Evolutionary conservation across 2,888 invertebrate species (phyloP).

Genomic region (Drosophila suboccidentalis): DNA sequence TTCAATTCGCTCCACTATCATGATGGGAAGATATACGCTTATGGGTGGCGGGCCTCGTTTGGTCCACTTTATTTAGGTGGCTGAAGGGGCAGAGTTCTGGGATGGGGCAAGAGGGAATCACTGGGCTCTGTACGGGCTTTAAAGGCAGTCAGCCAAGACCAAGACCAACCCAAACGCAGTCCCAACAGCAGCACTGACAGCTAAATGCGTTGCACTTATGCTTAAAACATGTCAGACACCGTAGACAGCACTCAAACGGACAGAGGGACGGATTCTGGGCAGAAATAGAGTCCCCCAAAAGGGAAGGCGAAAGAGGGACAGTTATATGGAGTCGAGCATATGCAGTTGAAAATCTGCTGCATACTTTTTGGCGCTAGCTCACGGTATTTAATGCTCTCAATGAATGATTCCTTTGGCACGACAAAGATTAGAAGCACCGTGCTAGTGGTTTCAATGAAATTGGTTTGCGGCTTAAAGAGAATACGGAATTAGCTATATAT

Average conservation of each 20-base stretch:
- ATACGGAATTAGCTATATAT: slow-evolving; percentile 11
- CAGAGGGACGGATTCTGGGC: slow-evolving; percentile 16
- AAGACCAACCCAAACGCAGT: slow-evolving; percentile 23
- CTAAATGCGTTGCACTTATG: slow-evolving; percentile 81
- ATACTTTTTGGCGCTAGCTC: slow-evolving; percentile 36
- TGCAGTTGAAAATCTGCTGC: slow-evolving; percentile 43
- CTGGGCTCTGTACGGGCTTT: slow-evolving; percentile 40
- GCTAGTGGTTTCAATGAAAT: neutral
- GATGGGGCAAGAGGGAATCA: neutral
- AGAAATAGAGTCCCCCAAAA: slow-evolving; percentile 29
- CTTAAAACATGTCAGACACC: slow-evolving; percentile 78
- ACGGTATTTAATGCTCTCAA: slow-evolving; percentile 22
- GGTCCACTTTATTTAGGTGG: slow-evolving; percentile 58
- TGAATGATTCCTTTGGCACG: slow-evolving; percentile 10
- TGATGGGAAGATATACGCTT: slow-evolving; percentile 11
- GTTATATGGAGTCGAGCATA: slow-evolving; percentile 4
- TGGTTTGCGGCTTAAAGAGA: slow-evolving; percentile 3
- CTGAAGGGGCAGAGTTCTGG: neutral
- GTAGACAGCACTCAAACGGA: slow-evolving; percentile 72
- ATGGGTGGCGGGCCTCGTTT: slow-evolving; percentile 30
- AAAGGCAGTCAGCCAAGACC: slow-evolving; percentile 68
- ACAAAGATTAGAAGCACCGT: slow-evolving; percentile 17
- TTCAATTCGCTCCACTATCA: slow-evolving; percentile 61
- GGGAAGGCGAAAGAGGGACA: neutral
- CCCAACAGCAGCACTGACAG: slow-evolving; percentile 63